phyloP scores from a whole-genome alignment of 2,797 vertebrate genomes.

The Peromyscus eremicus region DNA sequence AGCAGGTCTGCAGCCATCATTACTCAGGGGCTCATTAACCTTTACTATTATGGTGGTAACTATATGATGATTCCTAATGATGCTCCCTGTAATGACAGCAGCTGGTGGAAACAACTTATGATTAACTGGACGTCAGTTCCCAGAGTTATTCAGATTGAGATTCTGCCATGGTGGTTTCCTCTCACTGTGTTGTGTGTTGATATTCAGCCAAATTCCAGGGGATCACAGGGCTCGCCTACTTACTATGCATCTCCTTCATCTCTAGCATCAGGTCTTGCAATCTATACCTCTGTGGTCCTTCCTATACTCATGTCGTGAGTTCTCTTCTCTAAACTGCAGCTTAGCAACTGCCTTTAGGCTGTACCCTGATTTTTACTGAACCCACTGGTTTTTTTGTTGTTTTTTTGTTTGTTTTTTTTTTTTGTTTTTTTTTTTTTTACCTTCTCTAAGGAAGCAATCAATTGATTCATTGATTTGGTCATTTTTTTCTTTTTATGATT shows the following conservation, averaged over 20 bases:
- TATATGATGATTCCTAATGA: neutral
- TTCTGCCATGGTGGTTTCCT: neutral
- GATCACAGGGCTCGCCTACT: no score
- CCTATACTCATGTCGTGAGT: neutral
- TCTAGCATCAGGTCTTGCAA: neutral
- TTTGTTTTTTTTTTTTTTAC: neutral
- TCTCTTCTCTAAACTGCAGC: neutral
- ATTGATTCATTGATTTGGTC: neutral
- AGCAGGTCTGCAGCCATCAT: neutral
- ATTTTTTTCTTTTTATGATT: neutral
- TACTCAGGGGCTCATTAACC: conserved; percentile 5
- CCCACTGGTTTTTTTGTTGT: neutral
- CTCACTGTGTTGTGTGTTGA: neutral
- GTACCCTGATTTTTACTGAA: neutral
- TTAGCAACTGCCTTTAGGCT: neutral
- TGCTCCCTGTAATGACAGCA: neutral
- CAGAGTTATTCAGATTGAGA: neutral
- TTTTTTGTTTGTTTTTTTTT: neutral
- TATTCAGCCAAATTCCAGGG: neutral
- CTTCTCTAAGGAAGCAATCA: neutral
- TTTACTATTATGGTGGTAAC: neutral
- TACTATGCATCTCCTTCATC: neutral
- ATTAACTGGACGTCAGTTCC: neutral
- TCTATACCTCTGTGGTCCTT: neutral
- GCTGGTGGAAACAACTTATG: neutral